phyloP scores from a whole-genome alignment of 2,888 invertebrate genomes.

The Capitulum mitella region DNA sequence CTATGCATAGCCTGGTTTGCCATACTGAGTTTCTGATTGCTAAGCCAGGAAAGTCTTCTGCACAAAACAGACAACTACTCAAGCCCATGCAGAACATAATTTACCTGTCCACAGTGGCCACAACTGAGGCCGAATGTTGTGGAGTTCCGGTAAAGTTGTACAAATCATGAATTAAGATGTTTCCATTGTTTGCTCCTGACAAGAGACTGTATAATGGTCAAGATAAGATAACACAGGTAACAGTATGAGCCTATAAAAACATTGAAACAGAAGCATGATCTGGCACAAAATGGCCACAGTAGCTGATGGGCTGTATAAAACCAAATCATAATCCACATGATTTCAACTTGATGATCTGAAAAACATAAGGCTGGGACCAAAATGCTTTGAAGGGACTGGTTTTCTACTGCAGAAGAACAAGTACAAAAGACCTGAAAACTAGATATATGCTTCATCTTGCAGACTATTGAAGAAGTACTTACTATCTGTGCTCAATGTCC shows the following conservation, averaged over 20 bases:
- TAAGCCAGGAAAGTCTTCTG: neutral
- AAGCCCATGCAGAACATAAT: neutral
- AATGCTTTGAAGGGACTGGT: neutral
- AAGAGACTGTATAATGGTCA: neutral
- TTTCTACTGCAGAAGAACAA: neutral
- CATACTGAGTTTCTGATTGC: neutral
- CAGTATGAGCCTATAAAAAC: neutral
- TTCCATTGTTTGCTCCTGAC: neutral
- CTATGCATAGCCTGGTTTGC: neutral
- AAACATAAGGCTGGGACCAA: neutral
- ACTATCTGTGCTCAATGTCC: neutral
- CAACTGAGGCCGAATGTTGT: neutral
- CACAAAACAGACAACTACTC: neutral
- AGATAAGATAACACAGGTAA: neutral
- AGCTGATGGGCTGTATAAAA: too few relatives aligned
- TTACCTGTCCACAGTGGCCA: conserved; percentile 2
- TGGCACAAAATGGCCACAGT: too few relatives aligned
- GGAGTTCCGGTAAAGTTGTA: neutral
- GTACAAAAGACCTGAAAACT: neutral
- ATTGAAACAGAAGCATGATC: neutral
- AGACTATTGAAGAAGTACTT: neutral
- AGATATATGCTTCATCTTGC: neutral
- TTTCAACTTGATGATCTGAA: neutral
- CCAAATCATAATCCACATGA: neutral
- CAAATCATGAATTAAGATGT: neutral